Base-by-base conservation (phyloP, 2,113 vertebrate species). In the Antechinus stuartii region DNA sequence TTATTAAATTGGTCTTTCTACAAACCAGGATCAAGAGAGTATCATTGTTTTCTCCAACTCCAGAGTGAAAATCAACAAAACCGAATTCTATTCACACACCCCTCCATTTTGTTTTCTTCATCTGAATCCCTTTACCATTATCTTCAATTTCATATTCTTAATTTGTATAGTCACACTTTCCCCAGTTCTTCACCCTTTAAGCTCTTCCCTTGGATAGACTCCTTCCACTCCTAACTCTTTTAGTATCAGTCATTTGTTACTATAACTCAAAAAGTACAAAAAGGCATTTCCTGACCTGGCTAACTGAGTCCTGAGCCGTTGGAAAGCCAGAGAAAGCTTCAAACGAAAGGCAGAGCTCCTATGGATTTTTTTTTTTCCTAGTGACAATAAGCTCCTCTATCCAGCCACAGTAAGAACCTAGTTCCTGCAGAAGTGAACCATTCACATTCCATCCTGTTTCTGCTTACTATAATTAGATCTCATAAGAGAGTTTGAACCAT, bases 401-500 rank as follows among this genome's bases (percentile, higher is more conserved):
- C 30, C 95, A 30, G 90, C 47, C 0, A 9, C 42, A 53, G 92
- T 93, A 90, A 91, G 91, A 96, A 68, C 92, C 57, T 22, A 93
- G 95, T 90, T 92, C 93, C 92, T 95, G 93, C 94, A 97, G 97
- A 98, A 98, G 97, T 93, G 97, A 97, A 94, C 97, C 97, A 97
- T 98, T 99, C 97, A 97, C 96, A 90, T 96, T 95, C 94, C 94
- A 96, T 96, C 92, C 93, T 97, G 96, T 97, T 97, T 98, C 98
- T 98, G 97, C 96, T 98, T 97, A 95, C 98, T 99, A 98, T 99
- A 99, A 99, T 99, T 99, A 99, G 98, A 97, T 97, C 95, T 96
- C 90, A 1, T 90, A 97, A 30, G 47, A 94, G 97, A 97, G 95
- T 56, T 90, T 95, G 90, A 96, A 96, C 61, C 95, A 91, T 96